Percentiles rank a stretch among this genome's conserved stretches.
These are phyloP conservation scores for Lasioglossum zephyrum DNA, from an alignment of 2,888 invertebrate genomes.

Conservation along the genomic window DNA sequence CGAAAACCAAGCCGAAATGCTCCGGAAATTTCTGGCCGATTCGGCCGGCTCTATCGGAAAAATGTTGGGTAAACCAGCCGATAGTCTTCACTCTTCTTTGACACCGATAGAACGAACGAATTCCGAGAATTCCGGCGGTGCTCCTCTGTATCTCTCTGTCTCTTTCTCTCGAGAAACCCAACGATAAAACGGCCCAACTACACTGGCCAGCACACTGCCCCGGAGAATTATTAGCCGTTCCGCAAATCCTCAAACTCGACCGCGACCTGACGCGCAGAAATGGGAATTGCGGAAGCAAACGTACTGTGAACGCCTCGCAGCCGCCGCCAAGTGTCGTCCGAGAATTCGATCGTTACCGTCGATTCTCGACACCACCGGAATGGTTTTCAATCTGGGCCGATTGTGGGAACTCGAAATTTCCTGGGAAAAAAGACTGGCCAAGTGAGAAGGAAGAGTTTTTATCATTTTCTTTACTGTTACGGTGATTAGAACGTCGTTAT, in stretches of 20 bases:
- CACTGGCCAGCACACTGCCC: constrained; percentile 1
- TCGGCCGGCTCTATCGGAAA: not conserved
- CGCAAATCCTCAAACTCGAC: constrained; percentile 30
- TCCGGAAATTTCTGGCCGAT: not conserved
- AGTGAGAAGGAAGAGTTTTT: not conserved
- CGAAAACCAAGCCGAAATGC: not conserved
- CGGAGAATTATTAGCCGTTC: constrained; percentile 46
- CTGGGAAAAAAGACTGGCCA: not conserved
- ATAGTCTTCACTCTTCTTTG: not conserved
- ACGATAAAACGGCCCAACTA: not conserved
- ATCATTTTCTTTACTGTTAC: no score
- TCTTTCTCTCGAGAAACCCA: not conserved
- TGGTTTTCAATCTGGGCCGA: not conserved
- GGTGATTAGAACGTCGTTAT: no score
- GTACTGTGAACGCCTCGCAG: constrained; percentile 21
- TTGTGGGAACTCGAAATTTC: not conserved
- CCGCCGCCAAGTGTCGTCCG: not conserved
- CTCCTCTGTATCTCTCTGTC: not conserved
- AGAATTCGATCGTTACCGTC: not conserved
- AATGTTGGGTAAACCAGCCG: not conserved
- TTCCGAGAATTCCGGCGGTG: not conserved
- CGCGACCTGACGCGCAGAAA: constrained; percentile 25
- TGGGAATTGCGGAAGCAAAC: constrained; percentile 25
- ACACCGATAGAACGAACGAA: constrained; percentile 2
- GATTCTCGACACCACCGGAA: constrained; percentile 5